Percentiles rank a stretch among this genome's conserved stretches.
These are phyloP conservation scores for Oxycera nigricornis DNA, from an alignment of 2,888 invertebrate genomes.

Conservation along the genomic window DNA sequence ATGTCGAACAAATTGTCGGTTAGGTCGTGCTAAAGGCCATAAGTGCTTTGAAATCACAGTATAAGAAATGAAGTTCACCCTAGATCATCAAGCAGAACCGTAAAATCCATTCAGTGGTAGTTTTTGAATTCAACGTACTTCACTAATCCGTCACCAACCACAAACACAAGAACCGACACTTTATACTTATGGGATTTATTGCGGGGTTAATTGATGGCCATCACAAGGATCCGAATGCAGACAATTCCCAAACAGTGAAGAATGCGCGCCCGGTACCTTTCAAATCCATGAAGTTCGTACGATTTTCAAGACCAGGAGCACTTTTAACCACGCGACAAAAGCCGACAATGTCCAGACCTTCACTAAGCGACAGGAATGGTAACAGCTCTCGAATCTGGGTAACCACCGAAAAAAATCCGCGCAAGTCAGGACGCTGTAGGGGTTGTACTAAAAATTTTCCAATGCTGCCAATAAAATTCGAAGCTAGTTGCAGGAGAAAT, in stretches of 20 bases:
- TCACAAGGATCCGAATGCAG: not conserved
- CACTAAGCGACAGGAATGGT: not conserved
- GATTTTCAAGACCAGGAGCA: not conserved
- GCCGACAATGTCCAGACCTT: constrained; percentile 37
- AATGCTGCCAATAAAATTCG: not conserved
- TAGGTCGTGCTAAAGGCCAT: not conserved
- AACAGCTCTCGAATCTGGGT: not conserved
- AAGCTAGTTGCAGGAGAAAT: too few relatives aligned
- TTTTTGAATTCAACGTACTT: not conserved
- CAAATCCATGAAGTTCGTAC: not conserved
- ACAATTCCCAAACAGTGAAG: not conserved
- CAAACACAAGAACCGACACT: not conserved
- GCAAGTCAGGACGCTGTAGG: not conserved
- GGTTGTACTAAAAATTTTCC: not conserved
- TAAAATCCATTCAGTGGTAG: not conserved
- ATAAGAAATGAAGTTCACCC: constrained; percentile 4
- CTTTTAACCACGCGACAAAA: constrained; percentile 5
- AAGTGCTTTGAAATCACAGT: not conserved
- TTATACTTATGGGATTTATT: not conserved
- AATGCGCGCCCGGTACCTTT: not conserved
- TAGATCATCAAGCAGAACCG: too few relatives aligned
- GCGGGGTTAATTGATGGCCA: not conserved
- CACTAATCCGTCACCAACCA: not conserved
- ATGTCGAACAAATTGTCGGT: constrained; percentile 22
- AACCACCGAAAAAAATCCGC: not conserved